phyloP scores from a whole-genome alignment of 2,888 invertebrate genomes.

The Molorchus minor region DNA sequence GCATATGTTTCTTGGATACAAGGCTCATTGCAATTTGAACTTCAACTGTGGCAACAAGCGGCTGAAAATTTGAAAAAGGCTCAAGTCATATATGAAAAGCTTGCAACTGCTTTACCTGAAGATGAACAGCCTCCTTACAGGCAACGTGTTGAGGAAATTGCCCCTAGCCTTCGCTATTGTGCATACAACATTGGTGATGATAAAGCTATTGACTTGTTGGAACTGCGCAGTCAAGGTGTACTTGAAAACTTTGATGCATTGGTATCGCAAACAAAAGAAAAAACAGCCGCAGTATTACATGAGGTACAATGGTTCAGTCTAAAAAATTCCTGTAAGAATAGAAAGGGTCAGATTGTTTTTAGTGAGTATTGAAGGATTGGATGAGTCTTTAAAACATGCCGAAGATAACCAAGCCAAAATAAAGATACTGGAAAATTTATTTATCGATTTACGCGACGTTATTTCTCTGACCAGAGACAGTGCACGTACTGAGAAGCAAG shows the following conservation, averaged over 20 bases:
- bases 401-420: slow-evolving; percentile 76
- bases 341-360: slow-evolving; percentile 84
- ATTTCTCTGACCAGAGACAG: slow-evolving; percentile 83
- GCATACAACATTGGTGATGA: slow-evolving; percentile 97
- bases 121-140: slow-evolving; percentile 84
- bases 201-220: slow-evolving; percentile 86
- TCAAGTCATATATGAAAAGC: slow-evolving; percentile 91
- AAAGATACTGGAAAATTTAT: slow-evolving; percentile 86
- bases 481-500: slow-evolving; percentile 68
- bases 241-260: slow-evolving; percentile 82
- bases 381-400: slow-evolving; percentile 74
- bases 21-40: slow-evolving; percentile 89
- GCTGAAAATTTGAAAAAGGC: slow-evolving; percentile 86
- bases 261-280: slow-evolving; percentile 85
- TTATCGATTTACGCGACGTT: slow-evolving; percentile 96
- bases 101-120: slow-evolving; percentile 85
- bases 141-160: slow-evolving; percentile 86
- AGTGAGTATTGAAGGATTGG: slow-evolving; percentile 80
- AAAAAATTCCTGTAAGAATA: slow-evolving; percentile 82
- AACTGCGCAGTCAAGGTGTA: slow-evolving; percentile 86
- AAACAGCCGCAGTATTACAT: slow-evolving; percentile 80
- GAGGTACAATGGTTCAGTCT: slow-evolving; percentile 92
- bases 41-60: slow-evolving; percentile 88
- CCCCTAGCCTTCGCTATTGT: slow-evolving; percentile 92
- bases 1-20: slow-evolving; percentile 96